Conservation (phyloP, 2,113 vertebrate genomes). For the Calidris pugnax region DNA sequence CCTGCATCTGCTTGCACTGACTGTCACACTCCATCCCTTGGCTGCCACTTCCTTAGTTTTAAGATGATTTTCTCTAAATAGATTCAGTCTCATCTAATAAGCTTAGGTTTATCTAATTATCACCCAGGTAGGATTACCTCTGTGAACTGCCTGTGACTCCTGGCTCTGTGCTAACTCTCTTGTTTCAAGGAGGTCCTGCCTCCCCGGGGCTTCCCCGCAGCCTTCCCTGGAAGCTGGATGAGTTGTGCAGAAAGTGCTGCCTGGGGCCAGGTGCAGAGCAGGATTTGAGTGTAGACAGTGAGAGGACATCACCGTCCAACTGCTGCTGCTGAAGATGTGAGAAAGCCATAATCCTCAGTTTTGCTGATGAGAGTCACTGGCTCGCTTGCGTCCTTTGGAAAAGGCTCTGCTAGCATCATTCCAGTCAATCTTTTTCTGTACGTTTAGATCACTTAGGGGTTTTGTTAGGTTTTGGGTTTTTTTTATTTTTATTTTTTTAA, state of each 20-base stretch:
- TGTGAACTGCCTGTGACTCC: not conserved
- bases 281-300: not conserved
- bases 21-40: not conserved
- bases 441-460: rapidly evolving
- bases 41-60: not conserved
- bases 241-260: not conserved
- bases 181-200: not conserved
- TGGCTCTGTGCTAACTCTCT: not conserved
- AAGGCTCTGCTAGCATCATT: not conserved
- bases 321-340: not conserved
- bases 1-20: not conserved
- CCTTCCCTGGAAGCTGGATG: not conserved
- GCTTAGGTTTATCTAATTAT: conserved; percentile 63
- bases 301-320: not conserved
- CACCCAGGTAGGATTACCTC: conserved; percentile 54
- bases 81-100: conserved; percentile 54
- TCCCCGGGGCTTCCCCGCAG: not conserved
- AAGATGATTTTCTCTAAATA: conserved; percentile 49
- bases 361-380: not conserved
- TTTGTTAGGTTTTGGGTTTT: not conserved
- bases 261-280: not conserved
- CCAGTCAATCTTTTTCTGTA: not conserved
- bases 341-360: not conserved
- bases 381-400: not conserved
- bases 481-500: not conserved